Evolutionary conservation across 2,797 vertebrate species (phyloP).

Genomic region (Pangasius sanitwongsei): DNA sequence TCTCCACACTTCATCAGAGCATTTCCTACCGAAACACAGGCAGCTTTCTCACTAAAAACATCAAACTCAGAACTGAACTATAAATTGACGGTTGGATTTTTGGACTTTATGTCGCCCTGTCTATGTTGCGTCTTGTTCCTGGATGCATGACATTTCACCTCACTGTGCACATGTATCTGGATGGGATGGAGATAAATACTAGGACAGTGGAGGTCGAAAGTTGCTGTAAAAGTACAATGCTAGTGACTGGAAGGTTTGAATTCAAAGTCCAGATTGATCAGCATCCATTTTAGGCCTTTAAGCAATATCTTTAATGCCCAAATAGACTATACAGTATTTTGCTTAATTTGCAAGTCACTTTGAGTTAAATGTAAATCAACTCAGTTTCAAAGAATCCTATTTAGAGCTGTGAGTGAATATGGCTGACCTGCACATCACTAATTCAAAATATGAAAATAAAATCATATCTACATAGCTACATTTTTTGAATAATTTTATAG

Average conservation of each 20-base stretch:
- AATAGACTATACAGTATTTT: background rate
- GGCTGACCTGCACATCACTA: background rate
- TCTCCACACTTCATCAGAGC: conserved; percentile 97
- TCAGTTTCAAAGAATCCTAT: background rate
- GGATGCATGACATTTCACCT: background rate
- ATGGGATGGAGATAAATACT: background rate
- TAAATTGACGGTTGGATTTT: background rate
- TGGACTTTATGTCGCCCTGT: background rate
- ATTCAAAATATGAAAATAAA: background rate
- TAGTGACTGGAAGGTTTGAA: background rate
- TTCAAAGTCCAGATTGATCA: background rate
- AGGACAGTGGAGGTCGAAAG: background rate
- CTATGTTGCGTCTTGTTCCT: background rate
- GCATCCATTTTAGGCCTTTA: background rate
- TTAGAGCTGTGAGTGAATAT: background rate
- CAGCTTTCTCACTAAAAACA: background rate
- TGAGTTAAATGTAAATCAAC: background rate
- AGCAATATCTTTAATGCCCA: background rate
- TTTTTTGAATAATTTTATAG: background rate
- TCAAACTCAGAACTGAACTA: background rate
- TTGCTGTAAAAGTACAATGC: background rate
- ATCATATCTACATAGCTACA: background rate
- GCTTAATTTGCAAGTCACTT: background rate
- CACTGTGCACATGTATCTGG: background rate
- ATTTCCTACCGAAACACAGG: conserved; percentile 81